Conservation (phyloP, 2,113 vertebrate species). For the Dermatemys mawii region DNA sequence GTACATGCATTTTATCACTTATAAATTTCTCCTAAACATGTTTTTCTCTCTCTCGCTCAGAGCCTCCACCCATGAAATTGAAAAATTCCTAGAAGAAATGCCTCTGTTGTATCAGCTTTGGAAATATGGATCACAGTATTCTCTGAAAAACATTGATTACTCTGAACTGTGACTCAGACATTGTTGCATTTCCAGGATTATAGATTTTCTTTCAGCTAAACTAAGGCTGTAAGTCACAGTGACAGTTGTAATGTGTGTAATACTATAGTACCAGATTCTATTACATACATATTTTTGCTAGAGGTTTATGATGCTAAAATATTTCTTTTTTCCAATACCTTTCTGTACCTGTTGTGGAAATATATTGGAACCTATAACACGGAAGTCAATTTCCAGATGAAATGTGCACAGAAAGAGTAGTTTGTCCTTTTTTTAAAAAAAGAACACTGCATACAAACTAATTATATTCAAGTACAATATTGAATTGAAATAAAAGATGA, state of each 20-base stretch:
- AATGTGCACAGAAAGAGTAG: constrained; percentile 76
- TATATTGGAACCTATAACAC: constrained; percentile 81
- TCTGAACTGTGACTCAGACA: constrained; percentile 83
- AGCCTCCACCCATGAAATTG: constrained; percentile 82
- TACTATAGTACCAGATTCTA: constrained; percentile 85
- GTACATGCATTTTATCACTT: constrained; percentile 58
- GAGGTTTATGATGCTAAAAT: constrained; percentile 85
- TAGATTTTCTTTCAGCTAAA: constrained; percentile 90
- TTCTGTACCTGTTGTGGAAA: constrained; percentile 83
- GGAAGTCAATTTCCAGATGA: constrained; percentile 83
- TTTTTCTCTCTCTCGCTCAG: constrained; percentile 32
- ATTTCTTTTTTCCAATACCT: constrained; percentile 81
- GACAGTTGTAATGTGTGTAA: constrained; percentile 87
- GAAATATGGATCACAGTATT: constrained; percentile 85
- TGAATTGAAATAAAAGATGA: constrained; percentile 88
- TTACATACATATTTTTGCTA: constrained; percentile 88
- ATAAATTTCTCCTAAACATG: constrained; percentile 65
- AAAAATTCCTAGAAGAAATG: constrained; percentile 83
- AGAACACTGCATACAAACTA: constrained; percentile 67
- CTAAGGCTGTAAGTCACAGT: constrained; percentile 86
- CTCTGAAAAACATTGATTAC: constrained; percentile 87
- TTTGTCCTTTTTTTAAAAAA: constrained; percentile 67
- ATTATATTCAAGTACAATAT: constrained; percentile 84
- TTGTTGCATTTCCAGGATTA: constrained; percentile 85
- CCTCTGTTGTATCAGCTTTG: constrained; percentile 83